Evolutionary conservation across 2,888 invertebrate species (phyloP).

Genomic region (Drosophila paranaensis): DNA sequence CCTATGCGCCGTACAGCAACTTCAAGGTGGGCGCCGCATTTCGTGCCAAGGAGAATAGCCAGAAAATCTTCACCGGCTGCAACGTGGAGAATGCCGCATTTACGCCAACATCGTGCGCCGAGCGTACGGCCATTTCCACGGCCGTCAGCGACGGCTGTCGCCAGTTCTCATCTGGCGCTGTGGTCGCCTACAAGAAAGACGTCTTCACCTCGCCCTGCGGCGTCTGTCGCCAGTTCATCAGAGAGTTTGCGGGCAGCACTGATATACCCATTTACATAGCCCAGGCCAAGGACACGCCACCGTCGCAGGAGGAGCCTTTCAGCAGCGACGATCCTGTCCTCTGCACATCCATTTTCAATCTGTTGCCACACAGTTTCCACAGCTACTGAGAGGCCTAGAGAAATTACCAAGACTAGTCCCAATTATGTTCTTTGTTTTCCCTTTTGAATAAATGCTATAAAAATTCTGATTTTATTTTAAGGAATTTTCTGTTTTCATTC

Average conservation of each 20-base stretch:
- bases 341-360: slow-evolving; percentile 82
- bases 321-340: slow-evolving; percentile 64
- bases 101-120: slow-evolving; percentile 93
- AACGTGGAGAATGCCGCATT: slow-evolving; percentile 96
- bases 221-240: slow-evolving; percentile 93
- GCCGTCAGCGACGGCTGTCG: slow-evolving; percentile 93
- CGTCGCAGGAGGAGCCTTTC: slow-evolving; percentile 43
- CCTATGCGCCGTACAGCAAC: slow-evolving; percentile 94
- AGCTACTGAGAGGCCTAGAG: slow-evolving; percentile 33
- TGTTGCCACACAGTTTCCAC: slow-evolving; percentile 80
- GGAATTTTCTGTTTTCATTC: not conserved
- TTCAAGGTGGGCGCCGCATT: slow-evolving; percentile 95
- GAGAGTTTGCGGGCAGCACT: slow-evolving; percentile 88
- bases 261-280: slow-evolving; percentile 91
- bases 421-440: not conserved
- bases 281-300: slow-evolving; percentile 85
- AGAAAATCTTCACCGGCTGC: slow-evolving; percentile 90
- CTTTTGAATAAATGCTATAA: not conserved
- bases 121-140: slow-evolving; percentile 92
- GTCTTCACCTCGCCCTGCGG: slow-evolving; percentile 93
- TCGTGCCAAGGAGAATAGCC: slow-evolving; percentile 87
- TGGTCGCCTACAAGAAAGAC: slow-evolving; percentile 89
- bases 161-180: slow-evolving; percentile 89
- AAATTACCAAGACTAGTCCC: slow-evolving; percentile 21
- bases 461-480: not conserved